Conservation (phyloP, 1,140 invertebrate species). For the Acyrthosiphon pisum region DNA sequence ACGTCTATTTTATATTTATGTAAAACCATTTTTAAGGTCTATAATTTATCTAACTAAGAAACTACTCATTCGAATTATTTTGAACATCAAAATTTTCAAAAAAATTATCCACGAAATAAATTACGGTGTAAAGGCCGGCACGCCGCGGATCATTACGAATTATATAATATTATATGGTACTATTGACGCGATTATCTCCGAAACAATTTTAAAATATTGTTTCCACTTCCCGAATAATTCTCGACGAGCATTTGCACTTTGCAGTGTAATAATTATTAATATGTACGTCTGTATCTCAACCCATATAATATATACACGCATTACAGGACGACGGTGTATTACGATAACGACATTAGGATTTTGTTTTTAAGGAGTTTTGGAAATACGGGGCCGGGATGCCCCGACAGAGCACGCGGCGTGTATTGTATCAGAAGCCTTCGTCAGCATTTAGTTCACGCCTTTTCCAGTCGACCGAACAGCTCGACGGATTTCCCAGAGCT, state of each 20-base stretch:
- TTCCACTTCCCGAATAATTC: no score
- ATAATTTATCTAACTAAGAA: no score
- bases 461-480: slow-evolving; percentile 56
- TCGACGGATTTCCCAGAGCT: slow-evolving; percentile 56
- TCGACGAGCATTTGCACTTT: neutral
- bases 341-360: neutral
- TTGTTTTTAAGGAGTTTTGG: slow-evolving; percentile 17
- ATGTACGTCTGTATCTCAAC: neutral
- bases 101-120: no score
- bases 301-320: neutral
- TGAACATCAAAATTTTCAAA: no score
- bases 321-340: neutral
- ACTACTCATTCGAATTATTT: no score
- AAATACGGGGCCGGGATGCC: slow-evolving; percentile 23
- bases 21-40: no score
- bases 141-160: no score
- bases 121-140: no score
- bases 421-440: slow-evolving; percentile 47
- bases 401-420: neutral
- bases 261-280: neutral
- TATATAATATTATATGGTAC: no score
- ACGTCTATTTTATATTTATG: no score
- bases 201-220: no score
- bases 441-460: slow-evolving; percentile 57
- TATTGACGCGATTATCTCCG: no score